Evolutionary conservation across 1,140 invertebrate genomes (phyloP).

Genomic region (Notospermus geniculatus): DNA sequence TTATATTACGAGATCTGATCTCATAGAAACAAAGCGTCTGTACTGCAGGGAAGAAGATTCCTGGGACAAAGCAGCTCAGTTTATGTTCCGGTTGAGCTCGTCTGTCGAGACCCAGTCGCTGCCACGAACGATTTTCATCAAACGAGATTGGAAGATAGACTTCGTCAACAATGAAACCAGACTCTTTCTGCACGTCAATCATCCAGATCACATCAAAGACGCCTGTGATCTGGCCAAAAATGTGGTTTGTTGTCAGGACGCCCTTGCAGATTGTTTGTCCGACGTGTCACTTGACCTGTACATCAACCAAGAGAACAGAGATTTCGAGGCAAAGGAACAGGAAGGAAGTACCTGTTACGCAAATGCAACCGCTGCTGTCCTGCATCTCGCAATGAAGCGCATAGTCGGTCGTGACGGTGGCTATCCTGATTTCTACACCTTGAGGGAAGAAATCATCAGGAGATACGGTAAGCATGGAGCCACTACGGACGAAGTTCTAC

Average conservation of each 20-base stretch:
- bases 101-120: too few species aligned
- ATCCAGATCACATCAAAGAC: too few species aligned
- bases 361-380: not conserved
- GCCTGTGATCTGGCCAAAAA: too few species aligned
- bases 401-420: not conserved
- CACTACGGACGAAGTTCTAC: not conserved
- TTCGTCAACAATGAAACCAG: too few species aligned
- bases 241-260: too few species aligned
- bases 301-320: not conserved
- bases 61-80: not conserved
- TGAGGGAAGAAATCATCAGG: not conserved
- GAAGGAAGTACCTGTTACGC: not conserved
- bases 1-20: not conserved
- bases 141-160: not conserved
- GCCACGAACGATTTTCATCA: too few species aligned
- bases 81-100: not conserved
- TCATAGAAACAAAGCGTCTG: not conserved
- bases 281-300: too few species aligned
- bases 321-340: not conserved
- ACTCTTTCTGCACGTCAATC: too few species aligned
- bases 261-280: too few species aligned
- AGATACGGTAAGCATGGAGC: not conserved
- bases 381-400: too few species aligned
- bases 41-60: not conserved
- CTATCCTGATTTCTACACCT: not conserved